Base-by-base conservation (phyloP, 2,797 vertebrate genomes). In the Cottoperca gobio region DNA sequence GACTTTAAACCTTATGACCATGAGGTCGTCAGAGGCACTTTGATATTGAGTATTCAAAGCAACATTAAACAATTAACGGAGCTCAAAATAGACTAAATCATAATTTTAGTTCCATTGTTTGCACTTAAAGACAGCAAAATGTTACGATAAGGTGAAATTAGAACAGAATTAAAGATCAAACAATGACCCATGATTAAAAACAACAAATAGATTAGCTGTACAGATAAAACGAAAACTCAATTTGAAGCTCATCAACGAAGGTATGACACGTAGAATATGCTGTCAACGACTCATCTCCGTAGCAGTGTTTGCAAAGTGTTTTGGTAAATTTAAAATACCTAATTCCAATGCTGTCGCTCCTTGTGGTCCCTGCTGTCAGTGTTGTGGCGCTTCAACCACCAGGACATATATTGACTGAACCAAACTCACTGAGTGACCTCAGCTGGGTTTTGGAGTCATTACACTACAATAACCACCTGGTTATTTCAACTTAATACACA, bases 361-460 rank as follows among this genome's bases (percentile, higher is more conserved):
- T 61, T 42, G 23, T 28, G 43, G 16, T 45, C 14, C 17, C 53
- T 50, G 49, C 48, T 54, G 5, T 3, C 8, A 49, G 14, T 6
- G 46, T 28, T 60, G 43, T 21, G 2, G 3, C 21, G 46, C 39
- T 74, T 78, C 1, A 37, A 14, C 35, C 50, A 26, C 55, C 33
- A 53, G 13, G 16, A 6, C 23, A 43, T 26, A 37, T 57, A 33
- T 37, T 23, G 17, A 46, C 13, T 43, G 21, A 50, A n/a, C 5
- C 11, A 17, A 50, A 73, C 19, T 57, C 13, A 13, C 28, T 37
- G 52, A 83, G 71, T 26, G 78, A 63, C 70, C 79, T 64, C 79
- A 24, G 33, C 37, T 49, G 64, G 59, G 4, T 13, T 24, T 24
- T 45, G 4, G 23, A 24, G 31, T 46, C 16, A 68, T 64, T 55